Evolutionary conservation across 2,113 vertebrate genomes (phyloP), one percentile per base, ranked within the genome.

Genomic region (Apeltes quadracus): DNA sequence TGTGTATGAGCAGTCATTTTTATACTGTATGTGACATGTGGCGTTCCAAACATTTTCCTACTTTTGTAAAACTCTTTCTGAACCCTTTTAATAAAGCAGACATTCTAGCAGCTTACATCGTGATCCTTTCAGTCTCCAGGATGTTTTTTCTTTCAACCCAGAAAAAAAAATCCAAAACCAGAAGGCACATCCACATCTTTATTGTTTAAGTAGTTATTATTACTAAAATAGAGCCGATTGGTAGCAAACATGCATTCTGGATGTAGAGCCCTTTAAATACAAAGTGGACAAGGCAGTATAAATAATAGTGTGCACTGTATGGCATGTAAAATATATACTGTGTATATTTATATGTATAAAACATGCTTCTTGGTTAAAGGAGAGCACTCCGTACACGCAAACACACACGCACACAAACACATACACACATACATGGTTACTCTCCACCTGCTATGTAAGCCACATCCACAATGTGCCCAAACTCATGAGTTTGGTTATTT

Each of bases 221-320:
- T 72, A 92, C 32, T 23, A 50, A 12, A 50, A 50, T 83, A 88
- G 87, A 90, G 85, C 89, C 69, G 93, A 92, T 94, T 92, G 92
- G 90, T 93, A 94, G 92, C 94, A 95, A 95, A 95, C 95, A 96
- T 94, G 95, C 93, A 95, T 88, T 92, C 93, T 92, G 93, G 91
- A 95, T 94, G 93, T 87, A 84, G 90, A 93, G 90, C 93, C 94
- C 94, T 95, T 53, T 94, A 94, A 93, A 94, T 94, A 94, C 84
- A 92, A 94, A 93, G 95, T 95, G 94, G 95, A 90, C 88, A 90
- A 94, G 91, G 91, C 94, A 92, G 93, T 93, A 95, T 95, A 94
- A 95, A 95, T 95, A 95, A 93, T 93, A 88, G 81, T 90, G 91
- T 93, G 90, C 91, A 93, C 93, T 91, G 88, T 93, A 96, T 92